phyloP scores from a whole-genome alignment of 2,113 vertebrate genomes.

The Antennarius striatus region DNA sequence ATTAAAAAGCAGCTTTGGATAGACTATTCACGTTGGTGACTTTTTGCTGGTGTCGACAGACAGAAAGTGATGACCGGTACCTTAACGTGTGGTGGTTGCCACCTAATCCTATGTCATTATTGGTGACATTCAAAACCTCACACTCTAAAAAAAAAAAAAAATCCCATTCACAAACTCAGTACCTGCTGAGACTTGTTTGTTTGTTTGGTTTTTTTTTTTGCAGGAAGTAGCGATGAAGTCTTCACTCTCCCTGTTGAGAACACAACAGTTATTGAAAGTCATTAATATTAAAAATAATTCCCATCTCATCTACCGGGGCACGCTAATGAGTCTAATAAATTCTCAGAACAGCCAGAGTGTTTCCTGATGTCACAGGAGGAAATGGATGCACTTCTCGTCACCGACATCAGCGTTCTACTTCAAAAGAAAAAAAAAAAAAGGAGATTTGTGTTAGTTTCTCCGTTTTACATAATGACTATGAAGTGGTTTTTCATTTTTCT shows the following conservation, averaged over 20 bases:
- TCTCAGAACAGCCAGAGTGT: not conserved
- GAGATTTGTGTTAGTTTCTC: not conserved
- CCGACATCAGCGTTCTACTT: not conserved
- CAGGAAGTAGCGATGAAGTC: slow-evolving; percentile 9
- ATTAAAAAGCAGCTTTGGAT: no score
- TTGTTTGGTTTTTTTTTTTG: slow-evolving; percentile 36
- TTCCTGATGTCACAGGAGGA: slow-evolving; percentile 4
- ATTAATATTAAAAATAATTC: slow-evolving; percentile 22
- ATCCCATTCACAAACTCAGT: no score
- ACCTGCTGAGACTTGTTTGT: slow-evolving; percentile 24
- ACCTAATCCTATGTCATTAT: slow-evolving; percentile 4
- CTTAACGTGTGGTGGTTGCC: slow-evolving; percentile 41
- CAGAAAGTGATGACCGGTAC: slow-evolving; percentile 21
- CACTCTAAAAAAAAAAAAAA: no score
- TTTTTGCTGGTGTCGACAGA: not conserved
- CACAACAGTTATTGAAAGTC: slow-evolving; percentile 12
- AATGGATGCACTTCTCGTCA: not conserved
- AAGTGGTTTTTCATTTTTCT: no score
- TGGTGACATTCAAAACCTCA: not conserved
- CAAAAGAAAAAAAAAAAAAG: not conserved
- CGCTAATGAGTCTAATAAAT: slow-evolving; percentile 20
- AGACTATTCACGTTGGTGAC: not conserved
- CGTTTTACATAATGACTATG: no score
- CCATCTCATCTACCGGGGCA: slow-evolving; percentile 15
- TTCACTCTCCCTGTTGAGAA: not conserved